Conservation (phyloP, 1,140 invertebrate genomes). For the Platyscapa corneri region DNA sequence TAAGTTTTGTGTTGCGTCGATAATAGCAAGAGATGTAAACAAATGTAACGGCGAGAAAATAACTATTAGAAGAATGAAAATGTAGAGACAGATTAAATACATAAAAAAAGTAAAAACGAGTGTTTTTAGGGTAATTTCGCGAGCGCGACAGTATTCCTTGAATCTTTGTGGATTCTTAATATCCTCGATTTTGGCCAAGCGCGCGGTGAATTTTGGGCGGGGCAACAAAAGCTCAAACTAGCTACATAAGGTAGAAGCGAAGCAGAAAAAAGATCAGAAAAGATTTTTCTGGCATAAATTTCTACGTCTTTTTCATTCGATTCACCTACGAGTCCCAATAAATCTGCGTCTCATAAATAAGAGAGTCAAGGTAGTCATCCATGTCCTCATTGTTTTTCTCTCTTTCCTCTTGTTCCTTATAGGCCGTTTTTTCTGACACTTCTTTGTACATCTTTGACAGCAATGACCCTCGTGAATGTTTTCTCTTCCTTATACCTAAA, state of each 20-base stretch:
- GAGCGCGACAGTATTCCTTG: not conserved
- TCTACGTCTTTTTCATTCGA: slow-evolving; percentile 48
- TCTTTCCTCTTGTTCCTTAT: not conserved
- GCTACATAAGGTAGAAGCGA: not conserved
- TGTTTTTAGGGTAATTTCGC: not conserved
- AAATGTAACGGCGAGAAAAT: not conserved
- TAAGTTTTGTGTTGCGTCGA: slow-evolving; percentile 49
- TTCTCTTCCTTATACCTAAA: not conserved
- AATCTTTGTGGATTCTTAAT: slow-evolving; percentile 31
- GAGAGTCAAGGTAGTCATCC: slow-evolving; percentile 25
- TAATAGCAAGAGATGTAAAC: not conserved
- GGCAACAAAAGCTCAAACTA: not conserved
- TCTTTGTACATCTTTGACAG: not conserved
- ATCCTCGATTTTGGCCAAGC: slow-evolving; percentile 33
- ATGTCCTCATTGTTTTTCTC: slow-evolving; percentile 24
- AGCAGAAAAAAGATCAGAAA: not conserved
- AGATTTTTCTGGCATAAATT: slow-evolving; percentile 56
- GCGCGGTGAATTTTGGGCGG: slow-evolving; percentile 44
- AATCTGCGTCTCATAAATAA: slow-evolving; percentile 56
- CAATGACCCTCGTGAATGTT: not conserved
- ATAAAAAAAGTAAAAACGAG: not conserved
- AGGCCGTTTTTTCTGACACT: not conserved
- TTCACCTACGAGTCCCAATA: slow-evolving; percentile 49
- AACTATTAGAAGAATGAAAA: not conserved
- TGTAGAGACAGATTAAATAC: not conserved